These are phyloP conservation scores for Zaprionus kolodkinae DNA, from an alignment of 1,140 invertebrate species.

Conservation along the genomic window DNA sequence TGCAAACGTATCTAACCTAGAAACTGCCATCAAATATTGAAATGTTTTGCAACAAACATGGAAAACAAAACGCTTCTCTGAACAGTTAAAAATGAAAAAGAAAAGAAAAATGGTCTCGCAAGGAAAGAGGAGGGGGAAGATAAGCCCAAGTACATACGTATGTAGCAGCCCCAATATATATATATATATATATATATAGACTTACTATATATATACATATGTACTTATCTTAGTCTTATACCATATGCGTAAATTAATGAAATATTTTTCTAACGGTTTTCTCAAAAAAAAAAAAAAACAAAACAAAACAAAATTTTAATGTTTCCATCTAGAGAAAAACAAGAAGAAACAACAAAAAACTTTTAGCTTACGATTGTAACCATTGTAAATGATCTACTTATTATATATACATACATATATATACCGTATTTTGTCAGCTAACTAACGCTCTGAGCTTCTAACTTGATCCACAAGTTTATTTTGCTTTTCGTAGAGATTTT, in stretches of 20 bases:
- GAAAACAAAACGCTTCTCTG: constrained; percentile 77
- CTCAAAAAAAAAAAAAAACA: constrained; percentile 32
- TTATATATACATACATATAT: constrained; percentile 28
- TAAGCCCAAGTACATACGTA: constrained; percentile 40
- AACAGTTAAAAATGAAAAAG: constrained; percentile 42
- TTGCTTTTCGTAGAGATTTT: constrained; percentile 66
- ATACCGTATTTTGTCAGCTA: constrained; percentile 64
- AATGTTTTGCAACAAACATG: constrained; percentile 59
- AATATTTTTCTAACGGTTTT: constrained; percentile 78
- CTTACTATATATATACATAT: constrained; percentile 20
- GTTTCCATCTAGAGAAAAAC: constrained; percentile 55
- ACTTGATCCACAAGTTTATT: constrained; percentile 67
- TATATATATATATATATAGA: constrained; percentile 21
- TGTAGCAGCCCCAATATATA: constrained; percentile 6
- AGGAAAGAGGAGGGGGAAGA: constrained; percentile 13
- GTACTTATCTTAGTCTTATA: constrained; percentile 15
- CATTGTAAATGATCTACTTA: constrained; percentile 64
- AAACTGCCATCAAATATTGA: constrained; percentile 40
- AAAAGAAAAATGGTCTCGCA: constrained; percentile 37
- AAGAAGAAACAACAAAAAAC: neutral
- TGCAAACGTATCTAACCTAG: constrained; percentile 26
- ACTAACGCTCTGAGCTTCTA: constrained; percentile 77
- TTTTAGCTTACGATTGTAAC: constrained; percentile 56
- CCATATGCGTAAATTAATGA: constrained; percentile 35
- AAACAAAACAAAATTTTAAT: constrained; percentile 61